These are phyloP conservation scores for Bradypodion pumilum DNA, from an alignment of 2,797 vertebrate species.

Conservation along the genomic window DNA sequence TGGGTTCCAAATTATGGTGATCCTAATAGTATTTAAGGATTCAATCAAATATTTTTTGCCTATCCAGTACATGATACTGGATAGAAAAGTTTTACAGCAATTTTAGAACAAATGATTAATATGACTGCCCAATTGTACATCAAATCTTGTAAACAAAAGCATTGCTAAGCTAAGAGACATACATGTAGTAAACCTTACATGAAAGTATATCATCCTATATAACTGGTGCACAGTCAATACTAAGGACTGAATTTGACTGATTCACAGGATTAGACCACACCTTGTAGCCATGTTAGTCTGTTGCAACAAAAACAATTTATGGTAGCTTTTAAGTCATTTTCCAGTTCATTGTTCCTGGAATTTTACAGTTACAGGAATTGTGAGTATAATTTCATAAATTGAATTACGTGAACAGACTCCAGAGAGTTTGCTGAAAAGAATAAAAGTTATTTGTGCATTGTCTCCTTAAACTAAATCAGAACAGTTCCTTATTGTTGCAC, in stretches of 20 bases:
- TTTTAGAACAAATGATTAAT: neutral
- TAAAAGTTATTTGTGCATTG: no score
- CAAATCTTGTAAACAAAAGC: neutral
- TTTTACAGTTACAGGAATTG: neutral
- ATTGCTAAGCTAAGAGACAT: neutral
- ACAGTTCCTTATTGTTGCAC: constrained; percentile 11
- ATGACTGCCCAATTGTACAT: neutral
- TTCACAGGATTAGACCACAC: neutral
- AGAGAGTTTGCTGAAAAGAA: neutral
- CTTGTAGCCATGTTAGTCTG: neutral
- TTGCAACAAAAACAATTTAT: neutral
- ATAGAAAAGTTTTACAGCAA: neutral
- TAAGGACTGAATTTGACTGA: neutral
- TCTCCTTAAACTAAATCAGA: constrained; percentile 11
- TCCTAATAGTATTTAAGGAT: no score
- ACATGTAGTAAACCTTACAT: neutral
- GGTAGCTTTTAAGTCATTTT: neutral
- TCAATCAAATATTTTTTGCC: no score
- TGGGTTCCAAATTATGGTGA: no score
- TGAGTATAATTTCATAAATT: neutral
- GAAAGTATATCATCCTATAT: neutral
- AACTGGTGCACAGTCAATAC: neutral
- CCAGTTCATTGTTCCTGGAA: neutral
- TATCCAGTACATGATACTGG: neutral
- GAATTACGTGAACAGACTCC: neutral